phyloP scores from a whole-genome alignment of 35 echinoderm and acorn worm genomes.

The Lytechinus pictus region DNA sequence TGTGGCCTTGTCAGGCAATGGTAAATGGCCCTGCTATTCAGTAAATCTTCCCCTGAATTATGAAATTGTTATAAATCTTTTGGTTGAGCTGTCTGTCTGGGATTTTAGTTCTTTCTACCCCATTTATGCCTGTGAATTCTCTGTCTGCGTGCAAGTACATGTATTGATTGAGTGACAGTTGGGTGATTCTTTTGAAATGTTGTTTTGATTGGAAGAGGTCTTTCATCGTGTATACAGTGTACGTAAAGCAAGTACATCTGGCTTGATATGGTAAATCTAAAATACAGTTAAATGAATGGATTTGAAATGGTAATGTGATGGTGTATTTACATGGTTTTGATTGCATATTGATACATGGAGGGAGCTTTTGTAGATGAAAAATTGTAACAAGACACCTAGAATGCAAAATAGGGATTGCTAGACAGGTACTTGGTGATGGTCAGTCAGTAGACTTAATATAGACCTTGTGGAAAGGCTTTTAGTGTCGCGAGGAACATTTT shows the following conservation, averaged over 20 bases:
- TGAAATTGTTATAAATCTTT: not conserved
- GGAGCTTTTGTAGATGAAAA: no score
- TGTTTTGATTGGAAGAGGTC: not conserved
- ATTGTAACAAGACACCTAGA: no score
- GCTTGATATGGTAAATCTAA: no score
- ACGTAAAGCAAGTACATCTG: not conserved
- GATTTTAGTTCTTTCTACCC: not conserved
- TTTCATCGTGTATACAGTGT: not conserved
- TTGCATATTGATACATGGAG: no score
- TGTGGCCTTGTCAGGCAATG: not conserved
- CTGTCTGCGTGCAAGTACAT: not conserved
- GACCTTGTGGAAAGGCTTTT: no score
- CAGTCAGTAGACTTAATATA: no score
- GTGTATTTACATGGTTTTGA: no score
- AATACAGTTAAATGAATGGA: no score
- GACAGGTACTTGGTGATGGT: no score
- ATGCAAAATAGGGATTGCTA: no score
- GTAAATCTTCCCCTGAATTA: not conserved
- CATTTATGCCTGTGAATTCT: not conserved
- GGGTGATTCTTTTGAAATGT: not conserved
- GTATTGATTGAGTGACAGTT: slow-evolving; percentile 2
- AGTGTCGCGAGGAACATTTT: no score
- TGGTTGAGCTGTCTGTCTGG: not conserved
- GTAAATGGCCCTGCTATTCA: not conserved
- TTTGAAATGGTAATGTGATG: no score